Evolutionary conservation across 2,113 vertebrate genomes (phyloP).

Genomic region (Oryzias curvinotus): DNA sequence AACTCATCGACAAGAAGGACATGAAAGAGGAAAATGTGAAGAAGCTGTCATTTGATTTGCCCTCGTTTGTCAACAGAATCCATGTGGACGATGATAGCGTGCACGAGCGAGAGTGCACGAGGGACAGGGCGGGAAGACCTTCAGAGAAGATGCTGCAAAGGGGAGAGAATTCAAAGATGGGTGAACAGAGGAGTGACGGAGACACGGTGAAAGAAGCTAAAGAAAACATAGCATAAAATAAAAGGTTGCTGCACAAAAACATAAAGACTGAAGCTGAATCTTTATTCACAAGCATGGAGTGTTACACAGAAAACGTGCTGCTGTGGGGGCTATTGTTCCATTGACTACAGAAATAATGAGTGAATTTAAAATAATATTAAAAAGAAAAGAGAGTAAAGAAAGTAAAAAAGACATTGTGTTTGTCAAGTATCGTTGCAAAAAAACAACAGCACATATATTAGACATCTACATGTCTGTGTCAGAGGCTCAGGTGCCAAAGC

Average conservation of each 20-base stretch:
- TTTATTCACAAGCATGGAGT: too few species aligned
- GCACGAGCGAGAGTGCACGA: background rate
- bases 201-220: background rate
- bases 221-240: background rate
- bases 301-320: too few species aligned
- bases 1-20: constrained; percentile 18
- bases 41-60: background rate
- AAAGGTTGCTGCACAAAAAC: background rate
- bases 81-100: background rate
- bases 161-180: constrained; percentile 5
- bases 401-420: too few species aligned
- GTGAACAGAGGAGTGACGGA: background rate
- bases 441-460: too few species aligned
- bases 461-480: too few species aligned
- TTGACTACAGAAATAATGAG: too few species aligned
- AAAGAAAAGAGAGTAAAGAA: too few species aligned
- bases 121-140: constrained; percentile 10
- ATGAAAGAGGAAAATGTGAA: constrained; percentile 27
- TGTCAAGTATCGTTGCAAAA: too few species aligned
- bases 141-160: constrained; percentile 14
- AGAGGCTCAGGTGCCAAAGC: too few species aligned
- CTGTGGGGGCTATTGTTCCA: too few species aligned
- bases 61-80: background rate
- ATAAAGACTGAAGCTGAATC: background rate
- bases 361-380: too few species aligned